Base-by-base conservation (phyloP, 2,113 vertebrate species). In the Chionis minor region DNA sequence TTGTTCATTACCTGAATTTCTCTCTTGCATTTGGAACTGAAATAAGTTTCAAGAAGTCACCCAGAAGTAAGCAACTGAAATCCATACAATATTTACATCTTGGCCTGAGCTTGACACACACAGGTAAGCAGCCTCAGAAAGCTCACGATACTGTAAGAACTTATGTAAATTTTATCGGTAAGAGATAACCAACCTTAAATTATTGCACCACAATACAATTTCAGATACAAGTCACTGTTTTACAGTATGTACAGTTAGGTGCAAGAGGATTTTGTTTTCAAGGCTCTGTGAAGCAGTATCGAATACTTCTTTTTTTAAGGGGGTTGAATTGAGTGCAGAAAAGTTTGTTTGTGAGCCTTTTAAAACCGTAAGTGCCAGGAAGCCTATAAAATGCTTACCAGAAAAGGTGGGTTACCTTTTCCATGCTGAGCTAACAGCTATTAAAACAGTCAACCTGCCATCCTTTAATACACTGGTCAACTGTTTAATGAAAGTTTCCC, bases 231-330 rank as follows among this genome's bases (percentile, higher is more conserved):
- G 33, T 62, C 45, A 51, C 32, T 44, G 18, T 38, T 62, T 91
- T 32, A 23, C 26, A 44, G 45, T 8, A 85, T 10, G 5, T 28
- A 47, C 0, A 2, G 38, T 40, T 19, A 65, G 17, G 4, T 18
- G 15, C n/a, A 32, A 1, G 4, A 62, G 40, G 38, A 59, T 63
- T 87, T 56, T 20, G 23, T 55, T 61, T 49, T 35, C 56, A 54
- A 45, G 59, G 47, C 16, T 73, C 40, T 0, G 1, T n/a, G 52
- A 79, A 44, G 22, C 14, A 27, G 19, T 13, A 47, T 0, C 17
- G 12, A 81, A 73, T 14, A 6, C 9, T 42, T 32, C 2, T 42
- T 52, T 45, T 54, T 66, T 6, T 12, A 22, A 85, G 75, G 42
- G 8, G 12, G 19, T 35, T 55, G n/a, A 81, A 52, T 24, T 28